phyloP scores from a whole-genome alignment of 2,888 invertebrate genomes.

The Drosophila rubida region DNA sequence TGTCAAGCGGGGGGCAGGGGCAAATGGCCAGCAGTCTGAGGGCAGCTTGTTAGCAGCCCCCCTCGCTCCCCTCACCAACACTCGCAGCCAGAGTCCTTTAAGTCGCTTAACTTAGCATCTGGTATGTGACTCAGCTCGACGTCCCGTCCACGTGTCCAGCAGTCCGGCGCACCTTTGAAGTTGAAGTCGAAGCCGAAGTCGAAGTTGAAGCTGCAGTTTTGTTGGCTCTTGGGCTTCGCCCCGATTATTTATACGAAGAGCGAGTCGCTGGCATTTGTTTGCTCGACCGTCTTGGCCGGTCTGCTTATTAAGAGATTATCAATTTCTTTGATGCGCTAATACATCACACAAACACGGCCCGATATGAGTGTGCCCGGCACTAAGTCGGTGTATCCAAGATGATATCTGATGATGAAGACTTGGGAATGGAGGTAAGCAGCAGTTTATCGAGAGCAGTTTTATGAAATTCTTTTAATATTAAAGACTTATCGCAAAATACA shows the following conservation, averaged over 20 bases:
- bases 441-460: no score
- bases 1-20: slow-evolving; percentile 54
- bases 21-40: neutral
- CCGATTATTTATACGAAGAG: slow-evolving; percentile 38
- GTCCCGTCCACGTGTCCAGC: slow-evolving; percentile 55
- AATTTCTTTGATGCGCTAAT: slow-evolving; percentile 76
- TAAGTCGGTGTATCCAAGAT: slow-evolving; percentile 1
- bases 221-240: slow-evolving; percentile 70
- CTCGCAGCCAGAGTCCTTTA: neutral
- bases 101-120: slow-evolving; percentile 21
- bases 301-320: slow-evolving; percentile 77
- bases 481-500: no score
- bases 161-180: slow-evolving; percentile 57
- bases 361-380: neutral
- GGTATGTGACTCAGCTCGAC: slow-evolving; percentile 1
- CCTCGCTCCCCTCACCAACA: neutral
- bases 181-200: no score
- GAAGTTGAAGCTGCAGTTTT: slow-evolving; percentile 39
- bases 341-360: slow-evolving; percentile 43
- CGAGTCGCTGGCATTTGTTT: slow-evolving; percentile 39
- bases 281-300: slow-evolving; percentile 44
- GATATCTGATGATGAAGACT: no score
- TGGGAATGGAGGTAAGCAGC: no score
- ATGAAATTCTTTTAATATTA: no score
- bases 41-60: slow-evolving; percentile 32